Evolutionary conservation across 2,113 vertebrate species (phyloP), one percentile per base, ranked within the genome.

Genomic region (Prionailurus bengalensis): DNA sequence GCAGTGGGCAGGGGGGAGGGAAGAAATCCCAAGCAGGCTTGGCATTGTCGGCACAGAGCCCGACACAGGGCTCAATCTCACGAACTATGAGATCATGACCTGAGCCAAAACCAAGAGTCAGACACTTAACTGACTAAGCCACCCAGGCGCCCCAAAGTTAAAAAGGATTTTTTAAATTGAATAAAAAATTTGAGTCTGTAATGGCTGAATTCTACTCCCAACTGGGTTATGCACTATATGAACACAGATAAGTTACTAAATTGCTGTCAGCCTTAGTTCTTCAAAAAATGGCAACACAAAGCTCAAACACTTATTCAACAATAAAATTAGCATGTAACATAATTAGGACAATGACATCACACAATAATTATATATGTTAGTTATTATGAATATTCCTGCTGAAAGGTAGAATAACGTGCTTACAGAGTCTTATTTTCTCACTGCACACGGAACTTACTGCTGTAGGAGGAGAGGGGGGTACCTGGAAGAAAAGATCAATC

Each of bases 291-390:
- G 78, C 13, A 88, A 71, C 10, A 25, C 3, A 89, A 81, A 78
- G n/a, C 10, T 83, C 61, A 73, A 81, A 81, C 42, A 92, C 3
- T 80, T 81, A 27, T 23, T 74, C 70, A 83, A 93, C 21, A 74
- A 93, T 95, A 68, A 83, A 88, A 92, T 31, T 51, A 58, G 29
- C 48, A 31, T 93, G 42, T 45, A 89, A 87, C 83, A 51, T 82
- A 92, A 92, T 36, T 36, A 89, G 27, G n/a, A 36, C n/a, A 58
- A 21, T 84, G 68, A 88, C n/a, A 82, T 61, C 23, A 88, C 48
- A 63, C 0, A 80, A 55, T 58, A 89, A 96, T 73, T 74, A 78
- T 31, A 53, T 63, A 42, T 76, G 51, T 71, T 48, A 89, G 58
- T 33, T 73, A 81, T 39, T 94, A 74, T 29, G 63, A 83, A 42